Evolutionary conservation across 2,888 invertebrate species (phyloP).

Genomic region (Drosophila acutilabella): DNA sequence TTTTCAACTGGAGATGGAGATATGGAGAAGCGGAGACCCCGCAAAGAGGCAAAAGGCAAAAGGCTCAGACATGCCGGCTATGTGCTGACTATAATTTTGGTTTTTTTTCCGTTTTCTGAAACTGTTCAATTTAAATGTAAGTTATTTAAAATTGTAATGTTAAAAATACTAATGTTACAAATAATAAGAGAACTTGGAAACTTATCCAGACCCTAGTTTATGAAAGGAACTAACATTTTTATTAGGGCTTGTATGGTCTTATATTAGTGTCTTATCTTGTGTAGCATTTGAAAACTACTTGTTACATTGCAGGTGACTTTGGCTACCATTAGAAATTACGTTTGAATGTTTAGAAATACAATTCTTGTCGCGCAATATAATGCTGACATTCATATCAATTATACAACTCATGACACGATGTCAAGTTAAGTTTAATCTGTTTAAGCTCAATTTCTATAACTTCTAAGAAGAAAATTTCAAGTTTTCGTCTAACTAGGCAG

Average conservation of each 20-base stretch:
- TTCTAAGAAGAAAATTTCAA: conserved; percentile 17
- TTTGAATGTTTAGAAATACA: background rate
- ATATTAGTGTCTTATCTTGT: too few relatives aligned
- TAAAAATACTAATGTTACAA: too few relatives aligned
- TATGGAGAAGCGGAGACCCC: background rate
- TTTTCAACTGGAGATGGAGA: conserved; percentile 17
- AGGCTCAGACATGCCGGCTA: conserved; percentile 19
- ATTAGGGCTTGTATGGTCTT: too few relatives aligned
- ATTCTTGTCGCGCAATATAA: background rate
- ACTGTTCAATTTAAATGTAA: conserved; percentile 36
- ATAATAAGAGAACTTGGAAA: too few relatives aligned
- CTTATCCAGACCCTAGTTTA: too few relatives aligned
- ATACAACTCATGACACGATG: background rate
- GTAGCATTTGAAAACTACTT: too few relatives aligned
- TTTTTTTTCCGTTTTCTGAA: conserved; percentile 30
- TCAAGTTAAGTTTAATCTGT: conserved; percentile 11
- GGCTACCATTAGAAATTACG: too few relatives aligned
- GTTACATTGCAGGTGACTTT: too few relatives aligned
- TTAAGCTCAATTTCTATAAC: conserved; percentile 38
- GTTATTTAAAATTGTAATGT: too few relatives aligned
- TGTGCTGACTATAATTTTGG: conserved; percentile 50
- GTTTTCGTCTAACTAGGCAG: background rate
- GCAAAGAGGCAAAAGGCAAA: conserved; percentile 7
- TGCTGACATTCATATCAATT: conserved; percentile 1
- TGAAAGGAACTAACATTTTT: too few relatives aligned